These are phyloP conservation scores for Orycteropus afer DNA, from an alignment of 2,113 vertebrate species.

Conservation along the genomic window DNA sequence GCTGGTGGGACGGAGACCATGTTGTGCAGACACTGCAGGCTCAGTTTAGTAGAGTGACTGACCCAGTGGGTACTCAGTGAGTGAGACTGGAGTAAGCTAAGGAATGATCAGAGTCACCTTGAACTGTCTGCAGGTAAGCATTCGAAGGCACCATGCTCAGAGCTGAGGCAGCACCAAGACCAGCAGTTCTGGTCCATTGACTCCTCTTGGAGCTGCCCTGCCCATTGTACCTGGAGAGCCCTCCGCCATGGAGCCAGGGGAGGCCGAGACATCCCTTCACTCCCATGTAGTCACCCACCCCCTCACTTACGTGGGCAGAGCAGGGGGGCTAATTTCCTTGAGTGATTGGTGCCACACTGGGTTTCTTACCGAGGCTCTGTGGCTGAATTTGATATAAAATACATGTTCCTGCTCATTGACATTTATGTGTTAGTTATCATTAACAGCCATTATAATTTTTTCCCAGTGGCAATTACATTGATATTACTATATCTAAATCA, in stretches of 20 bases:
- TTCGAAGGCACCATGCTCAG: fast-evolving
- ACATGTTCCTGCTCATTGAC: conserved; percentile 80
- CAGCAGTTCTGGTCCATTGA: not conserved
- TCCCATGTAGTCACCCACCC: not conserved
- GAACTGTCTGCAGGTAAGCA: fast-evolving
- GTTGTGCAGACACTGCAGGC: fast-evolving
- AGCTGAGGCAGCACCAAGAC: not conserved
- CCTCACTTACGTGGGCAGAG: not conserved
- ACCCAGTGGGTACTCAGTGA: no score
- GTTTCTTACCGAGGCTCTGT: not conserved
- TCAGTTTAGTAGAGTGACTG: fast-evolving
- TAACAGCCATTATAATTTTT: conserved; percentile 86
- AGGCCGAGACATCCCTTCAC: not conserved
- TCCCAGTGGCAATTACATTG: conserved; percentile 84
- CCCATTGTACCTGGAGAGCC: not conserved
- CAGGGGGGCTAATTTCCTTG: not conserved
- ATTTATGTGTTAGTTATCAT: conserved; percentile 85
- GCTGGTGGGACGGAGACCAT: fast-evolving
- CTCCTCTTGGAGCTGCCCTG: not conserved
- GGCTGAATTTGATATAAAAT: conserved; percentile 77
- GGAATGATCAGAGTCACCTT: fast-evolving
- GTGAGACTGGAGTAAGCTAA: fast-evolving
- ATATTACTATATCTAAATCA: conserved; percentile 86
- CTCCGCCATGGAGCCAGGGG: fast-evolving
- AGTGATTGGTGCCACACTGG: fast-evolving